Evolutionary conservation across 2,113 vertebrate genomes (phyloP).

Genomic region (Atrichornis clamosus): DNA sequence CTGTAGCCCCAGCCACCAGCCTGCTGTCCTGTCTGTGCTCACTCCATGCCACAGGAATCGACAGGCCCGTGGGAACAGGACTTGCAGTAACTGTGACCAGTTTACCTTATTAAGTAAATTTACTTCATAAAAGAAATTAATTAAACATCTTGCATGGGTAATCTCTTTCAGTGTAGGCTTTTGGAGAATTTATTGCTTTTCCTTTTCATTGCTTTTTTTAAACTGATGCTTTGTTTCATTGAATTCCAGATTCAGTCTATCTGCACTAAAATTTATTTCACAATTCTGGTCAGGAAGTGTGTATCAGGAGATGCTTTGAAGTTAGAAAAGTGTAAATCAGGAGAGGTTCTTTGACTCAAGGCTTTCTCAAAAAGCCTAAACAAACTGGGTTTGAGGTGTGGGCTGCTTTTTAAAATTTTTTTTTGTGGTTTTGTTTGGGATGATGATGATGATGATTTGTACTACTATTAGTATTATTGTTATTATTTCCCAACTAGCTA

Average conservation of each 20-base stretch:
- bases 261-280: background rate
- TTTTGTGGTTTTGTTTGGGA: background rate
- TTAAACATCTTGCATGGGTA: slow-evolving; percentile 17
- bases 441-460: too few species aligned
- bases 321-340: background rate
- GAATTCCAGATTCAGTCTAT: background rate
- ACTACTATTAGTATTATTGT: too few species aligned
- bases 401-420: too few species aligned
- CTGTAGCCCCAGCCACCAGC: background rate
- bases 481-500: background rate
- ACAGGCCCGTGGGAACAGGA: background rate
- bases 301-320: background rate
- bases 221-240: background rate
- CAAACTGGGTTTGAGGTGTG: background rate
- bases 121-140: slow-evolving; percentile 26
- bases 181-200: background rate
- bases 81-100: background rate
- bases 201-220: background rate
- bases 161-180: background rate
- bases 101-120: background rate
- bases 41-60: fast-evolving
- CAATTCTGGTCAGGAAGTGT: background rate
- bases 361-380: background rate
- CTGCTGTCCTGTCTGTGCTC: background rate
- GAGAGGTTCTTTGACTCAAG: background rate